Evolutionary conservation across 1,140 invertebrate genomes (phyloP), one percentile per base, ranked within the genome.

Genomic region (Diuraphis noxia): DNA sequence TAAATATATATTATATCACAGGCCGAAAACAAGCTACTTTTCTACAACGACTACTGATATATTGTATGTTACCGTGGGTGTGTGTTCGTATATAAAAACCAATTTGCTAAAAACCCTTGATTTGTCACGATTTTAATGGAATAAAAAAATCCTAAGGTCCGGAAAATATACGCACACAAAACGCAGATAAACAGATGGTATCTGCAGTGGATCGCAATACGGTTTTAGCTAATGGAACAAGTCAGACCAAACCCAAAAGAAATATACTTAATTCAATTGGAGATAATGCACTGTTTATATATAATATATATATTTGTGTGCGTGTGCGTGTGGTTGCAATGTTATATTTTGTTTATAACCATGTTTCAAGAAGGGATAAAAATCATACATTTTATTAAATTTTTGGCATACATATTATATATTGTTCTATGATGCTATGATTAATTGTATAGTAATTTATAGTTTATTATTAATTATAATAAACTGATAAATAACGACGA

Each of bases 101-200:
- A 90, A 90, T 90, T 77, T 90, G 40, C 72, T 90, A 79, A 90
- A 90, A 90, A 90, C 72, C 63, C n/a, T 90, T 79, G 88, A 90
- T 90, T 90, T 90, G 88, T 90, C 88, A 77, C 38, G n/a, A 46
- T 90, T 46, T 90, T 90, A 90, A 90, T 79, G 72, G 72, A 86
- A 52, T 86, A 86, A 86, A 86, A 72, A 82, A 86, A 49, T 25
- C 43, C 21, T 13, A 13, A 52, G 21, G 43, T 52, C 46, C 10
- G 34, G 41, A 19, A 85, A 85, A 34, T 49, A 30, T 86, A 86
- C 84, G n/a, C n/a, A 86, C 43, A 86, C 85, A 49, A 86, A 23
- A 77, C 63, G 19, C 88, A 40, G 43, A 89, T 21, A 77, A 89
- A 89, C 88, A 90, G 88, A 90, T 90, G 63, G 63, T 90, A 90